Evolutionary conservation across 23 tunicate genomes (phyloP), one percentile per base, ranked within the genome.

Genomic region (Botrylloides violaceus): DNA sequence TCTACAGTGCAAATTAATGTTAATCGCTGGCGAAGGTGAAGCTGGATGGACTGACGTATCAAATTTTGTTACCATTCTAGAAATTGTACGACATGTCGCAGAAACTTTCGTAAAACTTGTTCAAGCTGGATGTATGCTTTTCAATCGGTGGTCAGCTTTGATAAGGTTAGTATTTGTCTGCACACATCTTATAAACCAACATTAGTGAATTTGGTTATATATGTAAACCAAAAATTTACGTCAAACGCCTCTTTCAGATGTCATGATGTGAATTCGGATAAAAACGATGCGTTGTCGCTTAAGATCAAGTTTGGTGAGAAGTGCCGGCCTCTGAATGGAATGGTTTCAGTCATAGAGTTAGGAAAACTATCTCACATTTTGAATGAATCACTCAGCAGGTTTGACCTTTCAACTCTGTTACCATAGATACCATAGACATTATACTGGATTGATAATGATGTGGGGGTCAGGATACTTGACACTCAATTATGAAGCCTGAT

Each of bases 21-120:
- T 81, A 74, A 81, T 81, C 49, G 86, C 86, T 74, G 86, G 86
- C 21, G 86, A 81, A 53, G 74, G 74, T 29, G 86, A 81, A 12
- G 73, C 33, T 28, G 72, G 81, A 43, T 24, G 36, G 38, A 43
- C 30, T n/a, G 84, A 85, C 70, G 94, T 85, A 53, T 72, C 78
- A 59, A 64, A 32, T 3, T 85, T 85, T 37, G 83, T 82, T 33
- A 76, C 73, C 25, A 59, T 75, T 9, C 47, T 85, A 27, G 25
- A 79, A 9, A 22, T 25, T 2, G 84, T 85, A 2, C 78, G 79
- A 61, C 79, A 66, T 27, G 76, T 85, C 7, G 62, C 94, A 6
- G 39, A 58, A 33, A 65, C 73, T 32, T 85, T 70, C 39, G 94
- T 85, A 2, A 66, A 79, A 24, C 66, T 85, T 19, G 77, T 81